These are phyloP conservation scores for Alethe castanea DNA, from an alignment of 2,113 vertebrate species.

Conservation along the genomic window DNA sequence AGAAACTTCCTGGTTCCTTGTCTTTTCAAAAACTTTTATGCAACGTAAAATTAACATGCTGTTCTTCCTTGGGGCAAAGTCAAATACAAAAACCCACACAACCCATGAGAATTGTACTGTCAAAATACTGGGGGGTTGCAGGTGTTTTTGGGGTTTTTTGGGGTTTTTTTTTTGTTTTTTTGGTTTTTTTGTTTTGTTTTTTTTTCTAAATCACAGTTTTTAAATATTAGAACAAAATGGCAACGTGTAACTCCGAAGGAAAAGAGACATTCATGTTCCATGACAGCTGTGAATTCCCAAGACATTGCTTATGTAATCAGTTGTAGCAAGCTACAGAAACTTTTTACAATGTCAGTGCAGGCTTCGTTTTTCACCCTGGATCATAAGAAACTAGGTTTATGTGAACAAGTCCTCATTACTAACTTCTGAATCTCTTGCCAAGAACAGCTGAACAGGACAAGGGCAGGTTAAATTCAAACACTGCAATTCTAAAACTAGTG, in stretches of 20 bases:
- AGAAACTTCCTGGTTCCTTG: background rate
- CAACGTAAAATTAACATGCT: background rate
- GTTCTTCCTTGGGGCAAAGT: background rate
- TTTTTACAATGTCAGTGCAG: background rate
- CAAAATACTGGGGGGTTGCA: background rate
- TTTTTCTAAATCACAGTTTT: background rate
- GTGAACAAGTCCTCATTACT: background rate
- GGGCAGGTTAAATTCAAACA: background rate
- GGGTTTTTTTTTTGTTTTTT: too few relatives aligned
- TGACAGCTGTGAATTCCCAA: background rate
- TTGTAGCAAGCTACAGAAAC: background rate
- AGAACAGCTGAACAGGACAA: background rate
- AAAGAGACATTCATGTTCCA: background rate
- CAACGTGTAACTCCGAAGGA: fast-evolving
- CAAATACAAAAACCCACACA: background rate
- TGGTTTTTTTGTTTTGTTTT: too few relatives aligned
- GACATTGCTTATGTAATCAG: background rate
- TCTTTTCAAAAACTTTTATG: background rate
- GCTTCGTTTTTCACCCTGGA: background rate
- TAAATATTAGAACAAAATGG: background rate
- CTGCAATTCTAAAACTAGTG: background rate
- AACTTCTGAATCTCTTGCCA: background rate
- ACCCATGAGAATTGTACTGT: background rate
- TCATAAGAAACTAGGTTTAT: background rate
- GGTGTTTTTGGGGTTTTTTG: too few relatives aligned